Base-by-base conservation (phyloP, 2,113 vertebrate genomes). In the Corydoras maculifer region DNA sequence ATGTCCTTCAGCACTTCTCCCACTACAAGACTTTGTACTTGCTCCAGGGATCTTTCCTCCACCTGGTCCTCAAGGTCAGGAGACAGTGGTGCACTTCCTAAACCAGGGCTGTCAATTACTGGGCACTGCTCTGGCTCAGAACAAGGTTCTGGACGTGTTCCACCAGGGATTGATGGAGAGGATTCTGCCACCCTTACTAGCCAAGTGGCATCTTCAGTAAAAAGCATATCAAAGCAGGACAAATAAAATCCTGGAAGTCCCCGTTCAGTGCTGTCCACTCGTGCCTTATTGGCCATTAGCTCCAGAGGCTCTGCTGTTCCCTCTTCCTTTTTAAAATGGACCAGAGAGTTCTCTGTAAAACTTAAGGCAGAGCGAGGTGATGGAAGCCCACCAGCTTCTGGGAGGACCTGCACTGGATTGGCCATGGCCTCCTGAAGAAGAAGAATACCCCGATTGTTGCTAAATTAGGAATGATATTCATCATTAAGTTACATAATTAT, bases 1-100 rank as follows among this genome's bases (percentile, higher is more conserved):
- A 99, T 95, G 87, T 99, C 97, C 88, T 97, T 98, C 61, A 98
- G 90, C 76, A 99, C 97, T 68, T 98, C 97, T 0, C 94, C 94
- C 77, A 99, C 92, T 81, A 99, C 97, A 93, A 98, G 92, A 82
- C 91, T 95, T 83, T 98, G 95, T 78, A 98, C 93, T 87, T 98
- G 94, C 84, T 99, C 97, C 86, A 98, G 85, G 0, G 95, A 97
- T 35, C 91, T 91, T 72, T 98, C 94, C 82, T 94, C 95, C 82
- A 93, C 87, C 3, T 93, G 91, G 4, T 90, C 88, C 72, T 93
- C 91, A 75, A 94, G 81, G 30, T 88, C 87, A 1, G 90, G 82
- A 6, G 88, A 89, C 64, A 91, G 81, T 11, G 75, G 72, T 2
- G 31, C 76, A 65, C 18, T 57, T 13, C 91, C 92, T 10, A 90